These are phyloP conservation scores for Hiodon tergisus DNA, from an alignment of 2,113 vertebrate genomes.

Conservation along the genomic window DNA sequence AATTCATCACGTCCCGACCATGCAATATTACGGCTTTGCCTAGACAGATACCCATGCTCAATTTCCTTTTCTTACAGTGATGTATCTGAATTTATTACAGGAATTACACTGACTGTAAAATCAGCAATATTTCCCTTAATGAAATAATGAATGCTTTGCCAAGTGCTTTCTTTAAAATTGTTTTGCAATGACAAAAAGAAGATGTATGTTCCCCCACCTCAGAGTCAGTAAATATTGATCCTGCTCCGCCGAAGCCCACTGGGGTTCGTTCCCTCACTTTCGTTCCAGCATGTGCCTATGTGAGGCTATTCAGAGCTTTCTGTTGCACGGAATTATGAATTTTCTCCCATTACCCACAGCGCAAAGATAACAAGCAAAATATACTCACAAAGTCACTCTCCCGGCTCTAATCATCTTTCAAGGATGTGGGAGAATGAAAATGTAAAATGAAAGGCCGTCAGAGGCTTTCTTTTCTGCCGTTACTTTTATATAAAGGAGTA, in stretches of 20 bases:
- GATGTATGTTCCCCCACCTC: neutral
- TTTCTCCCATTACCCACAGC: neutral
- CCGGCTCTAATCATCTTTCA: neutral
- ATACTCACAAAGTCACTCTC: neutral
- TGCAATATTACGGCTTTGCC: neutral
- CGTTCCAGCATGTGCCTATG: neutral
- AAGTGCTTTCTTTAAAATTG: neutral
- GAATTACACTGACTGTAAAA: too few species aligned
- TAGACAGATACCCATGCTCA: neutral
- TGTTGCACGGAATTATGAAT: neutral
- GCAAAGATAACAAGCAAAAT: neutral
- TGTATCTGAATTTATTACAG: neutral
- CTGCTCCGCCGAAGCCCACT: neutral
- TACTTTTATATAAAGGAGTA: neutral
- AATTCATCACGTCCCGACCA: neutral
- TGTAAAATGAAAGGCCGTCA: neutral
- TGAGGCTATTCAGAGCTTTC: neutral
- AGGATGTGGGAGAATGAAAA: neutral
- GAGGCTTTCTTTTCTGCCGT: neutral
- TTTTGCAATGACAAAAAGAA: neutral
- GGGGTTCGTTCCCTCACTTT: neutral
- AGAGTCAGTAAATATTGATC: neutral
- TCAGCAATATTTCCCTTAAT: neutral
- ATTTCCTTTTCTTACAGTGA: neutral
- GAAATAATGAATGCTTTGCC: neutral